Evolutionary conservation across 2,888 invertebrate species (phyloP).

Genomic region (Noctua fimbriata): DNA sequence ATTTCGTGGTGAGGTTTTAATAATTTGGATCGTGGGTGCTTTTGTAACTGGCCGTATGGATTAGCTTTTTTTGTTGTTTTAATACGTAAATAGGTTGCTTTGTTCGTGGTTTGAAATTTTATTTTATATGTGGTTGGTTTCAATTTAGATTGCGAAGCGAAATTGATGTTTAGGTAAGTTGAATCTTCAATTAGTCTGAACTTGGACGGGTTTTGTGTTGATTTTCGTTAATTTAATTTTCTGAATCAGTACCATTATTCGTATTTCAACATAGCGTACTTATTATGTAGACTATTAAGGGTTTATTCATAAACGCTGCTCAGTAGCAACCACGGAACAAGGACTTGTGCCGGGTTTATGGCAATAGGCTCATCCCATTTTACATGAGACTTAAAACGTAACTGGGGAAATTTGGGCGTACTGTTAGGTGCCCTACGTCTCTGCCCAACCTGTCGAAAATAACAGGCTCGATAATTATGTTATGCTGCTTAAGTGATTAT

Average conservation of each 20-base stretch:
- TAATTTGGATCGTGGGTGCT: slow-evolving; percentile 33
- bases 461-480: not conserved
- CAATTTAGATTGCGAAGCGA: slow-evolving; percentile 12
- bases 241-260: not conserved
- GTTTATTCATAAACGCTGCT: not conserved
- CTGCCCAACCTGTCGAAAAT: not conserved
- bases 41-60: slow-evolving; percentile 11
- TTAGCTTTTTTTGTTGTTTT: slow-evolving; percentile 22
- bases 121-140: not conserved
- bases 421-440: not conserved
- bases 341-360: no score
- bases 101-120: not conserved
- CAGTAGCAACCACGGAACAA: not conserved
- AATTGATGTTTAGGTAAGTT: slow-evolving; percentile 15
- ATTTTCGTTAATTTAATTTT: not conserved
- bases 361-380: not conserved
- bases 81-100: not conserved
- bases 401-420: no score
- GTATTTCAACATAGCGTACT: not conserved
- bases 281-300: not conserved
- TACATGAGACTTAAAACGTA: not conserved
- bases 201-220: not conserved
- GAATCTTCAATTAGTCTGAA: not conserved
- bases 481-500: not conserved
- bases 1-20: slow-evolving; percentile 41